phyloP scores from a whole-genome alignment of 1,140 invertebrate genomes.

The Araneus ventricosus region DNA sequence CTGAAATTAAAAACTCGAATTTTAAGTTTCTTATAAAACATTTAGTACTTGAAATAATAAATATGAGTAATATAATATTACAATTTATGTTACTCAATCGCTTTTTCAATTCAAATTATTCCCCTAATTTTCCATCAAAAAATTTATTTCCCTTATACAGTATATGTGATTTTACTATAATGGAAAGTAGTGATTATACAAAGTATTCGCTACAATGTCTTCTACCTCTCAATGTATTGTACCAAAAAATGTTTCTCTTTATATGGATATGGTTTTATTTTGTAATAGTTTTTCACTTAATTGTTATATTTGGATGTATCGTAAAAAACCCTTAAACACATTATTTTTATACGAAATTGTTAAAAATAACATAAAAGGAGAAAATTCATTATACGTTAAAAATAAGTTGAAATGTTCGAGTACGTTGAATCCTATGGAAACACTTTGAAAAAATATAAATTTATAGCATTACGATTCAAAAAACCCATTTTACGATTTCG shows the following conservation, averaged over 20 bases:
- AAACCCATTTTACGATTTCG: not conserved
- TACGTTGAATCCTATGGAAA: not conserved
- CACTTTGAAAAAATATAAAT: not conserved
- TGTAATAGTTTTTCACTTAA: not conserved
- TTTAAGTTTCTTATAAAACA: not conserved
- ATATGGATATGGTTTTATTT: not conserved
- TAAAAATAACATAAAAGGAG: not conserved
- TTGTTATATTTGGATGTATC: not conserved
- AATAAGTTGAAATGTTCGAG: not conserved
- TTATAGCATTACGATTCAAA: not conserved
- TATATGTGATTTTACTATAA: not conserved
- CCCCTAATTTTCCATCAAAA: not conserved
- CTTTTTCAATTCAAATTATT: not conserved
- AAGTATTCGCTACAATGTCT: not conserved
- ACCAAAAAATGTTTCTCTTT: not conserved
- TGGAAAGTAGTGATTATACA: conserved; percentile 2
- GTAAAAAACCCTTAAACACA: not conserved
- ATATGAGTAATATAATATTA: not conserved
- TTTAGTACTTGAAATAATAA: not conserved
- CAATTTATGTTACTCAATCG: not conserved
- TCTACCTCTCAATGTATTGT: not conserved
- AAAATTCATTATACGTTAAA: not conserved
- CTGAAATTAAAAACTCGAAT: not conserved
- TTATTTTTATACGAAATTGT: not conserved
- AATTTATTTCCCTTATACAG: not conserved